These are phyloP conservation scores for Drosophila murphyi DNA, from an alignment of 1,140 invertebrate genomes.

Conservation along the genomic window DNA sequence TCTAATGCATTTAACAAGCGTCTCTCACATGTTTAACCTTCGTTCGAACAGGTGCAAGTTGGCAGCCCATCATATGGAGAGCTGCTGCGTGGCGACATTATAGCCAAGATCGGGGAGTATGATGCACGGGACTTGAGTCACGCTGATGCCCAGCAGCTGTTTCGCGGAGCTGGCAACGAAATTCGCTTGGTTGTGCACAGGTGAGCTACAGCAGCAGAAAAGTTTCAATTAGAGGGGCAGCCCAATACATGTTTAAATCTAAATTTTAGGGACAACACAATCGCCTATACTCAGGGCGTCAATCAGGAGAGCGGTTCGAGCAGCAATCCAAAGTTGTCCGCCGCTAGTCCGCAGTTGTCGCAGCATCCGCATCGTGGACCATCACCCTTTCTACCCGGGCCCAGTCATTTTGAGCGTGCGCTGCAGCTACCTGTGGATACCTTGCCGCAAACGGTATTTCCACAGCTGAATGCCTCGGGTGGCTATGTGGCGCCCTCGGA, in stretches of 20 bases:
- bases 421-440: slow-evolving; percentile 76
- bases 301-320: slow-evolving; percentile 63
- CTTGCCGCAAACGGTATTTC: slow-evolving; percentile 84
- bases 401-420: slow-evolving; percentile 78
- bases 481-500: slow-evolving; percentile 67
- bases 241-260: background rate
- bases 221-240: background rate
- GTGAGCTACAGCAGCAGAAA: slow-evolving; percentile 76
- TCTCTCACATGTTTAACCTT: slow-evolving; percentile 38
- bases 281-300: slow-evolving; percentile 78
- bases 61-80: slow-evolving; percentile 92
- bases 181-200: slow-evolving; percentile 88
- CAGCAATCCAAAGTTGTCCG: slow-evolving; percentile 65
- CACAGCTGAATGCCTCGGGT: slow-evolving; percentile 78
- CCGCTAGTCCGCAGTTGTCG: slow-evolving; percentile 59
- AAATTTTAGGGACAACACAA: slow-evolving; percentile 76
- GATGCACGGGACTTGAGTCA: slow-evolving; percentile 94
- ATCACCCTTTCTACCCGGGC: slow-evolving; percentile 81
- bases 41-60: slow-evolving; percentile 86
- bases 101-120: slow-evolving; percentile 94
- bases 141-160: slow-evolving; percentile 95
- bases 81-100: slow-evolving; percentile 94
- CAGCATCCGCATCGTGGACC: slow-evolving; percentile 76
- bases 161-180: slow-evolving; percentile 91
- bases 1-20: slow-evolving; percentile 21